phyloP scores from a whole-genome alignment of 2,888 invertebrate genomes.

The Serripes groenlandicus region DNA sequence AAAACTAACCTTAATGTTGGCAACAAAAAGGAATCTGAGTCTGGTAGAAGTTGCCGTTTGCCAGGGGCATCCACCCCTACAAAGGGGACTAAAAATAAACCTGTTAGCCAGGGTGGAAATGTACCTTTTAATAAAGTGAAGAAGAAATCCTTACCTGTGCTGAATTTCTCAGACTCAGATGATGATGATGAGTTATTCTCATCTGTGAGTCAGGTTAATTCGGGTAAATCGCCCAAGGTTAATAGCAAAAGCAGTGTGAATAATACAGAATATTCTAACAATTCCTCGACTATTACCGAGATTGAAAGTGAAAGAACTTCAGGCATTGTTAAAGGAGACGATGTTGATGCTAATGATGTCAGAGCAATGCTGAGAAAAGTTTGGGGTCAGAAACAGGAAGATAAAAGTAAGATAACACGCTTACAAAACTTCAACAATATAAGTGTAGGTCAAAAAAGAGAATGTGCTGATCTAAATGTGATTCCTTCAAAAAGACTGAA shows the following conservation, averaged over 20 bases:
- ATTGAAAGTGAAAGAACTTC: background rate
- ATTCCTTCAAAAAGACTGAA: conserved; percentile 29
- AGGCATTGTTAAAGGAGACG: background rate
- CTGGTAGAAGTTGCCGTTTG: background rate
- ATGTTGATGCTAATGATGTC: conserved; percentile 54
- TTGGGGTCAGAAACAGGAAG: conserved; percentile 67
- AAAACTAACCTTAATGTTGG: background rate
- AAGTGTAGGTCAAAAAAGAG: conserved; percentile 8
- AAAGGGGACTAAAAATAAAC: conserved; percentile 43
- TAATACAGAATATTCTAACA: too few relatives aligned
- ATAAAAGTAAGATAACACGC: conserved; percentile 15
- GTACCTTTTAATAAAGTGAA: conserved; percentile 34
- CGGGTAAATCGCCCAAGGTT: background rate
- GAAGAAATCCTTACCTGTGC: conserved; percentile 32
- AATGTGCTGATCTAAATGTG: background rate
- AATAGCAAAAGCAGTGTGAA: too few relatives aligned
- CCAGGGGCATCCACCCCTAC: conserved; percentile 46
- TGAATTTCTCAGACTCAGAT: conserved; percentile 64
- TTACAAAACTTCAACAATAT: background rate
- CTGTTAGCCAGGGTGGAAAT: conserved; percentile 52
- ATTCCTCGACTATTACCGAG: too few relatives aligned
- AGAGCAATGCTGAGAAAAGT: conserved; percentile 68
- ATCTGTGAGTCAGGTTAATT: conserved; percentile 3
- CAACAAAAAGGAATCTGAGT: background rate
- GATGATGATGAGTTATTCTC: conserved; percentile 59